Base-by-base conservation (phyloP, 2,888 invertebrate genomes). In the Idaea aversata region DNA sequence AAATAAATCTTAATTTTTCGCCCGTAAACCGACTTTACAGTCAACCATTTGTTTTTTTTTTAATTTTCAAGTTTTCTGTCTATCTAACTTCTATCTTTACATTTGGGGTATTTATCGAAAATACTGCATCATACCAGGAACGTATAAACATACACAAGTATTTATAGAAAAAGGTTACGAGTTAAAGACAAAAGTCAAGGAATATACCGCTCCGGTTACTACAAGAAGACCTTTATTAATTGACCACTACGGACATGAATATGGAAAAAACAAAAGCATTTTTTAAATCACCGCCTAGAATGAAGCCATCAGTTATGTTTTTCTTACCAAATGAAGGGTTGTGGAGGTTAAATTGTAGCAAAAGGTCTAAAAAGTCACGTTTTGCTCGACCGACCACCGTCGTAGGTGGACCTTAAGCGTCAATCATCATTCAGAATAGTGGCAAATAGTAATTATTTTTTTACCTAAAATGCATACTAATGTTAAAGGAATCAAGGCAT, bases 361-460 rank as follows among this genome's bases (percentile, higher is more conserved):
- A 80, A 80, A 79, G 78, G 72, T 71, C 74, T 68, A 76, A 79
- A 79, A 82, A 83, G 78, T 67, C 69, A 71, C 74, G 80, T 80
- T 82, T 77, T 75, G 74, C 77, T 72, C 71, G 73, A 83, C 65
- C 79, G 88, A 81, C 89, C 89, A 89, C 89, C 87, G 80, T 77
- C 86, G 82, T 70, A 86, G 88, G 83, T 80, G 86, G 86, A 83
- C 76, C 75, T 70, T 62, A 78, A 81, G 79, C 88, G 90, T 90
- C 89, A 90, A 88, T 91, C 89, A 90, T 79, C 62, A 64, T 63
- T 72, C 69, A 72, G 67, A 63, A 10, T 59, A 65, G 59, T 59
- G 59, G 59, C 59, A 67, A 5, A 59, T 5, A 47, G 5, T 4
- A 57, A 62, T 65, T 63, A 61, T 16, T 15, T 58, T 59, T 25